phyloP scores from a whole-genome alignment of 37 sponge, comb jelly and placozoan species.

The Amphimedon queenslandica region DNA sequence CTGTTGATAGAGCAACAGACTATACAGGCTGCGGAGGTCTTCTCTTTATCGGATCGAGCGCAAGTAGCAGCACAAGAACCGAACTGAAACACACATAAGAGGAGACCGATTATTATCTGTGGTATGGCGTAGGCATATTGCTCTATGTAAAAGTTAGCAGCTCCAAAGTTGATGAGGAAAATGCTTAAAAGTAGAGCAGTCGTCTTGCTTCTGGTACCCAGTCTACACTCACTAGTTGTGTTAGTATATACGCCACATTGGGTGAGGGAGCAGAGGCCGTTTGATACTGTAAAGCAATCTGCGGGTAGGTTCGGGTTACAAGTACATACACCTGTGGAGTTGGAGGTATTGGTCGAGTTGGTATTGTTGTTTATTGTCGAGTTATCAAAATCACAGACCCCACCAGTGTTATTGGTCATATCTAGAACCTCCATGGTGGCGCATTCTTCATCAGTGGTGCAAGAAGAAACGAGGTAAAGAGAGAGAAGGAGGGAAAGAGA shows the following conservation, averaged over 20 bases:
- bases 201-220: conserved; percentile 9
- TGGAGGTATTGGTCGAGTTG: too few species aligned
- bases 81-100: conserved; percentile 56
- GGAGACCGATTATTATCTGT: conserved; percentile 62
- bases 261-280: background rate
- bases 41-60: conserved; percentile 15
- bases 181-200: conserved; percentile 62
- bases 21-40: conserved; percentile 33
- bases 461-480: too few species aligned
- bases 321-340: background rate
- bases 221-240: conserved; percentile 16
- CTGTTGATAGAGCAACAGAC: conserved; percentile 55
- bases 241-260: conserved; percentile 21
- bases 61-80: conserved; percentile 52
- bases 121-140: conserved; percentile 62
- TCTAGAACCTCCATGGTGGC: background rate
- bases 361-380: too few species aligned
- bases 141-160: conserved; percentile 83
- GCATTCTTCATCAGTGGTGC: background rate
- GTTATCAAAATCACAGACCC: too few species aligned
- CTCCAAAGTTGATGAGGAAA: conserved; percentile 73
- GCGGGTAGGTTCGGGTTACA: background rate
- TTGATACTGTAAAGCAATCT: background rate
- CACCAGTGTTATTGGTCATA: background rate
- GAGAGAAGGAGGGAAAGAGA: too few species aligned